Evolutionary conservation across 1,140 invertebrate genomes (phyloP), one percentile per base, ranked within the genome.

Genomic region (Atta texana): DNA sequence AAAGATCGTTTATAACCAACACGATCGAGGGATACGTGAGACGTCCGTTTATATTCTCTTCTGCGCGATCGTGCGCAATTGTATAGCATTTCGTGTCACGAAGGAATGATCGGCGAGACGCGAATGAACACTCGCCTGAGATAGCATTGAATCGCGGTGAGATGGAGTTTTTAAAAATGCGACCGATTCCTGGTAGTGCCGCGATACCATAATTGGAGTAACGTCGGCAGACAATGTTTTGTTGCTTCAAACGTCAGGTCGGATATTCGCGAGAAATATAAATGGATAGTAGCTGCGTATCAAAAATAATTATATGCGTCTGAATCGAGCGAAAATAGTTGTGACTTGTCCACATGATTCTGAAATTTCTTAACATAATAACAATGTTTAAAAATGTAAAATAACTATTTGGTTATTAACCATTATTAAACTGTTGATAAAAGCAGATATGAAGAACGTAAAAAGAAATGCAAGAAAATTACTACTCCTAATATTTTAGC

Each of bases 1-100:
- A 84, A 84, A 74, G 69, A 84, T 84, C 80, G 57, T 74, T 84
- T 84, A 84, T 84, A 84, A 68, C 69, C 80, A 74, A 84, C 69
- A 74, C 39, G 80, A 84, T 84, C 80, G 80, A 49, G 55, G 80
- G 55, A 84, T 84, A 74, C 55, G 80, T 71, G 69, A 84, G 55
- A 84, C 55, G 80, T 84, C 24, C 80, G 34, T 63, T 84, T 82
- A 82, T 82, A 82, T 74, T 84, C 69, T 75, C 55, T 49, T 74
- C 39, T 12, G 80, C 68, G 80, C 78, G 69, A 74, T 61, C 55
- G 69, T 84, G 80, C 5, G 80, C 80, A 84, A 84, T 84, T 84
- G 80, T 74, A 84, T 24, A 16, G 80, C 80, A 51, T 84, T 84
- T 75, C 69, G 80, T 84, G 80, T 84, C 80, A 84, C 80, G 80